Evolutionary conservation across 2,113 vertebrate species (phyloP).

Genomic region (Narcine bancroftii): DNA sequence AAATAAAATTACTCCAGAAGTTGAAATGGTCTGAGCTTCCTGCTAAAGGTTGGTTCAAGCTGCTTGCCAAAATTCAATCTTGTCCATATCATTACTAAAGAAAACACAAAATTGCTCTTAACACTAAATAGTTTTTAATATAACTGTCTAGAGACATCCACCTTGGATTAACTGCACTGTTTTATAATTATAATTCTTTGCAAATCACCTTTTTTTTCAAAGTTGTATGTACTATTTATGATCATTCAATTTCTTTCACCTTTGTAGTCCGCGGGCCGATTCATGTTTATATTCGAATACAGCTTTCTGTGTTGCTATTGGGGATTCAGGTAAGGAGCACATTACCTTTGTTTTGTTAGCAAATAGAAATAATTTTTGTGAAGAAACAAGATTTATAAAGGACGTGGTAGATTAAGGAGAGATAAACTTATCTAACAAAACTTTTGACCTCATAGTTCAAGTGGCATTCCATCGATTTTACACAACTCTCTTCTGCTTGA

Average conservation of each 20-base stretch:
- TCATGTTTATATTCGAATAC: neutral
- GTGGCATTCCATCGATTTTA: neutral
- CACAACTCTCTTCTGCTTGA: neutral
- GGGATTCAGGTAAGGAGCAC: neutral
- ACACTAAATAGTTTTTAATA: neutral
- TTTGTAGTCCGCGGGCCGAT: neutral
- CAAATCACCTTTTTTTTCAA: neutral
- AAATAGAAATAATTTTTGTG: neutral
- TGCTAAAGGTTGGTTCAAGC: neutral
- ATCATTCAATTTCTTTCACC: neutral
- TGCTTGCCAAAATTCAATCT: neutral
- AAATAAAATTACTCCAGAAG: neutral
- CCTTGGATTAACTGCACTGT: neutral
- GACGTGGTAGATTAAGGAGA: neutral
- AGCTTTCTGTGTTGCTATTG: neutral
- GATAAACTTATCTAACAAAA: neutral
- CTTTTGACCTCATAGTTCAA: neutral
- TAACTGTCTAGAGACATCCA: neutral
- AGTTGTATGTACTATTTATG: neutral
- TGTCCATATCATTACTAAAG: neutral
- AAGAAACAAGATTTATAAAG: neutral
- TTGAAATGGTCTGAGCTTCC: too few species aligned
- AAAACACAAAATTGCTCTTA: neutral
- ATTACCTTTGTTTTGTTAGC: neutral
- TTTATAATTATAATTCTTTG: neutral